phyloP scores from a whole-genome alignment of 2,888 invertebrate species.

The Drosophila lutescens region DNA sequence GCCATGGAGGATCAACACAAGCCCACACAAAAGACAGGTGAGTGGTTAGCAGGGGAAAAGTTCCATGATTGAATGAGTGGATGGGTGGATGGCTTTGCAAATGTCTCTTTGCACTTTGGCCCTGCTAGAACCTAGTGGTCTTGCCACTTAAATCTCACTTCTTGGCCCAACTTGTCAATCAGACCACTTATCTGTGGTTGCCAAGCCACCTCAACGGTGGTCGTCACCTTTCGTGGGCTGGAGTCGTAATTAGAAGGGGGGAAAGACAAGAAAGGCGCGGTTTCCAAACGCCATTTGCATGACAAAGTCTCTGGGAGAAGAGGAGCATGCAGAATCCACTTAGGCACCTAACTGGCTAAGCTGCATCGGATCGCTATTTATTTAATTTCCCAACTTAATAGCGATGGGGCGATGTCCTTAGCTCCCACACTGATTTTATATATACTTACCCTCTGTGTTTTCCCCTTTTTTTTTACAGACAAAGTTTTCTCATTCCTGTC shows the following conservation, averaged over 20 bases:
- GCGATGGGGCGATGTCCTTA: constrained; percentile 22
- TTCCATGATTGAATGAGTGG: constrained; percentile 21
- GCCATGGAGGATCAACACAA: constrained; percentile 97
- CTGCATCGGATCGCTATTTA: constrained; percentile 47
- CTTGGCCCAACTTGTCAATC: constrained; percentile 26
- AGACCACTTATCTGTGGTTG: constrained; percentile 34
- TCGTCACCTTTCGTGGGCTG: constrained; percentile 10
- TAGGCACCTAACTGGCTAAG: constrained; percentile 6
- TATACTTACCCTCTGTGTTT: constrained; percentile 9
- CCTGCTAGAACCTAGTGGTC: neutral
- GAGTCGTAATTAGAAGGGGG: constrained; percentile 62
- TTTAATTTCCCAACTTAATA: constrained; percentile 59
- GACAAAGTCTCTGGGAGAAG: constrained; percentile 3
- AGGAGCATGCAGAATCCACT: neutral
- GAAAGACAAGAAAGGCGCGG: neutral
- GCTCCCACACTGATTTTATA: constrained; percentile 25
- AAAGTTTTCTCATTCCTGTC: constrained; percentile 97
- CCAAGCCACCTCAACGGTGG: constrained; percentile 12
- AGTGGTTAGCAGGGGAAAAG: constrained; percentile 16
- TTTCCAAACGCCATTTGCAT: constrained; percentile 53
- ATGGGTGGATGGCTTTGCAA: neutral
- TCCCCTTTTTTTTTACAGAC: constrained; percentile 85
- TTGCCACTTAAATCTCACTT: constrained; percentile 25
- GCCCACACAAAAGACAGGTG: constrained; percentile 93
- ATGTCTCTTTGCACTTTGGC: constrained; percentile 14